Percentiles rank a stretch among this genome's conserved stretches.
These are phyloP conservation scores for Spermophilus dauricus DNA, from an alignment of 2,113 vertebrate species.

Conservation along the genomic window DNA sequence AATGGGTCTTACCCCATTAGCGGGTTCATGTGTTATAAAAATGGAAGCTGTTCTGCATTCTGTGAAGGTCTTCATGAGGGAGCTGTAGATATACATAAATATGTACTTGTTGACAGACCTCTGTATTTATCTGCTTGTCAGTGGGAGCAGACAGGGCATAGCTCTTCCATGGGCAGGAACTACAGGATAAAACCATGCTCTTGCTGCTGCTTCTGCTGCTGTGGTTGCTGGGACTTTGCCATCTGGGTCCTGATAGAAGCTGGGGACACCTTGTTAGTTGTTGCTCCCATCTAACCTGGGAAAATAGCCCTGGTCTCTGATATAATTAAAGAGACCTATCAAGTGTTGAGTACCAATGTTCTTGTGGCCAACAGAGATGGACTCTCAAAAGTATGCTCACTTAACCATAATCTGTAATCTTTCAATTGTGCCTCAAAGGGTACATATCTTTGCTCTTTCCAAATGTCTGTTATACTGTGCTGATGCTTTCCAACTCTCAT, in stretches of 20 bases:
- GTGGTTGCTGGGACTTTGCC: constrained; percentile 3
- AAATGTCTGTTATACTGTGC: neutral
- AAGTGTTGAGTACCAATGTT: neutral
- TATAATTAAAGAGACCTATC: constrained; percentile 51
- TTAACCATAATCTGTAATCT: constrained; percentile 4
- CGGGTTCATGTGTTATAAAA: constrained; percentile 48
- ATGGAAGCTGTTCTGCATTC: constrained; percentile 27
- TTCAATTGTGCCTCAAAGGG: neutral
- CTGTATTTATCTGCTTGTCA: constrained; percentile 31
- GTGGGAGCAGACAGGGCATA: constrained; percentile 19
- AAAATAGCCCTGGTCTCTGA: constrained; percentile 2
- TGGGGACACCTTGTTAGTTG: constrained; percentile 18
- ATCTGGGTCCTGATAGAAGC: neutral
- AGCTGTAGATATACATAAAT: constrained; percentile 38
- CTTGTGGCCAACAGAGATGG: neutral
- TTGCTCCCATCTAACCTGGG: neutral
- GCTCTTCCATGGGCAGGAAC: constrained; percentile 41
- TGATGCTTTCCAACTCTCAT: neutral
- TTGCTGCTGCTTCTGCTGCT: neutral
- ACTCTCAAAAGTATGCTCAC: neutral
- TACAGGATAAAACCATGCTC: neutral
- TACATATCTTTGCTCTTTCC: neutral
- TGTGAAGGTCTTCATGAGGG: constrained; percentile 21
- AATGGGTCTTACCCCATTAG: constrained; percentile 52
- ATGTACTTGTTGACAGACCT: neutral